Evolutionary conservation across 2,888 invertebrate genomes (phyloP), one percentile per base, ranked within the genome.

Genomic region (Hyppa rectilinea): DNA sequence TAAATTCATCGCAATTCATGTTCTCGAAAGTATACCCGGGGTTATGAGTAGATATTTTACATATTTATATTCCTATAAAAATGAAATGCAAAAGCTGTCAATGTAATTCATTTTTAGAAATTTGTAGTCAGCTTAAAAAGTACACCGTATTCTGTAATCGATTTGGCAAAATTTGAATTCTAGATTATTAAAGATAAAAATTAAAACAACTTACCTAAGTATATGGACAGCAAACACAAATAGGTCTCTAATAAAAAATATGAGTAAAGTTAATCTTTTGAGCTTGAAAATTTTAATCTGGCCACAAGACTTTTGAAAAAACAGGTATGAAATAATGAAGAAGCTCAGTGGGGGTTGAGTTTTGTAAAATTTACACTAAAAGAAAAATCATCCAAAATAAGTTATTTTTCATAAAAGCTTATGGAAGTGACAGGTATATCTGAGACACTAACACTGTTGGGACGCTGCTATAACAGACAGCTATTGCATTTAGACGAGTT

Each of bases 1-100:
- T 72, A 72, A 70, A 72, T 73, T 67, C 74, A 63, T 82, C 75
- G 58, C 59, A 81, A 86, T 86, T 82, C 80, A 87, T 81, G 81
- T 85, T 80, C 71, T 70, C 20, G 49, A 64, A 80, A 80, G 40
- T 31, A 52, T 65, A 34, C 0, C 55, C 38, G 38, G 26, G 20
- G 23, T 26, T 65, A 14, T 14, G 45, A n/a, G 3, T 12, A 36
- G 3, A 40, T 12, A 52, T n/a, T 23, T 6, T 29, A 53, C 52
- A 17, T 61, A 60, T 60, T 70, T 70, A 72, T 59, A 73, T 78
- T 68, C 45, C 53, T 59, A 14, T 59, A 56, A 50, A 66, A 73
- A 64, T 60, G 14, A 58, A 71, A 75, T 65, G 55, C 67, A 65
- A 62, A 64, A 67, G 45, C 60, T 70, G 52, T 61, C 40, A 47